A percentile compares a stretch with the other conserved stretches of the same genome.
These are phyloP conservation scores for Drosophila histrio DNA, from an alignment of 2,888 invertebrate genomes.

Conservation along the genomic window DNA sequence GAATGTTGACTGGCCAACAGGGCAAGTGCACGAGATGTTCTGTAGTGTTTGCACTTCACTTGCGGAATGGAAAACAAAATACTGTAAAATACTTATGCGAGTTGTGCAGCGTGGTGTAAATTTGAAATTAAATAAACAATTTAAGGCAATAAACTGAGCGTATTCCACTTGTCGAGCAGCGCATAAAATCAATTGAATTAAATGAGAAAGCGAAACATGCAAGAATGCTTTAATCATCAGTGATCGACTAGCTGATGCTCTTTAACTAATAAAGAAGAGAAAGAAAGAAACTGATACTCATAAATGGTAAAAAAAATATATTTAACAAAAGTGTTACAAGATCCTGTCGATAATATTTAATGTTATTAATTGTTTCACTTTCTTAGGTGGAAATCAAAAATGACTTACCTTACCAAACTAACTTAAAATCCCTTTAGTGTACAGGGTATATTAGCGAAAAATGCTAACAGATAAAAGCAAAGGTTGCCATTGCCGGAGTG, in stretches of 20 bases:
- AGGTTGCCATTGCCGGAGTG: neutral
- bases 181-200: constrained; percentile 43
- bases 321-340: too few species aligned
- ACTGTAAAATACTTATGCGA: constrained; percentile 25
- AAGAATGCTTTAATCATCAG: neutral
- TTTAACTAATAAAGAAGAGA: neutral
- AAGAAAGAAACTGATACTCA: too few species aligned
- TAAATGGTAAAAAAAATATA: too few species aligned
- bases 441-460: too few species aligned
- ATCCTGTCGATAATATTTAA: too few species aligned
- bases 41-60: constrained; percentile 47
- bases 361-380: too few species aligned
- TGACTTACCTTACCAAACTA: too few species aligned
- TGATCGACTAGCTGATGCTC: neutral
- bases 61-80: constrained; percentile 23
- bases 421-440: too few species aligned
- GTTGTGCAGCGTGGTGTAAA: constrained; percentile 10
- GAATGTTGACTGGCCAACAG: constrained; percentile 36
- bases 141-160: constrained; percentile 46
- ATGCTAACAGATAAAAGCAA: too few species aligned
- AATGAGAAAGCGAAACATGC: neutral
- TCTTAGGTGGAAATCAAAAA: too few species aligned
- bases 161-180: constrained; percentile 29
- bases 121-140: constrained; percentile 52
- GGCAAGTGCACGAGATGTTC: constrained; percentile 13